Base-by-base conservation (phyloP, 2,888 invertebrate species). In the Ornithoptera priamus region DNA sequence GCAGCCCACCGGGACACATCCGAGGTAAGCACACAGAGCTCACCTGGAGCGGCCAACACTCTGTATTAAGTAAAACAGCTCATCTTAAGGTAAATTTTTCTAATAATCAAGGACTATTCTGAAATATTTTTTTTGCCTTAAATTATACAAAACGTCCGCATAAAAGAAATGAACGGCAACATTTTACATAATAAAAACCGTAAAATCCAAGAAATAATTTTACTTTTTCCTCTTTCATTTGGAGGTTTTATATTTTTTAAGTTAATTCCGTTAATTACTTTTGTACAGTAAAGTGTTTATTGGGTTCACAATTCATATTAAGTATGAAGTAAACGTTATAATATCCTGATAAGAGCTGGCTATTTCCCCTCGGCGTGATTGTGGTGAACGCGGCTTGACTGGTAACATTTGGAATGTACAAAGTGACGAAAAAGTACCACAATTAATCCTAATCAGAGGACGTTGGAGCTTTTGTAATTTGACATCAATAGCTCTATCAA, bases 281-380 rank as follows among this genome's bases (percentile, higher is more conserved):
- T 67, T 50, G 53, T 24, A 68, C 46, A 42, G 10, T 42, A 62
- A 67, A 57, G 62, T 62, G 67, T 68, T 68, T 30, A 67, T 57
- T 39, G 57, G 39, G 67, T 62, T 67, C 67, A 62, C 67, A 68
- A 68, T 68, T 68, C 58, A 62, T 46, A n/a, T 68, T 64, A 60
- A 69, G 53, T 64, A 69, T 61, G 60, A 60, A 65, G 60, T 65
- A 64, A 65, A 69, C 64, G 39, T 64, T 64, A 60, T 53, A 61
- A 18, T 61, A 20, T 56, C 6, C 15, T 12, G 64, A 64, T 65
- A 69, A 69, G 60, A 46, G 39, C 60, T 36, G 18, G 60, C 60
- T 65, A 61, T 67, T 61, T 61, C 30, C 64, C 39, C 53, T 22
- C n/a, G 12, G 18, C 36, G n/a, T 24, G 22, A 68, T 17, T 39